Evolutionary conservation across 2,888 invertebrate species (phyloP).

Genomic region (Heteromurus nitidus): DNA sequence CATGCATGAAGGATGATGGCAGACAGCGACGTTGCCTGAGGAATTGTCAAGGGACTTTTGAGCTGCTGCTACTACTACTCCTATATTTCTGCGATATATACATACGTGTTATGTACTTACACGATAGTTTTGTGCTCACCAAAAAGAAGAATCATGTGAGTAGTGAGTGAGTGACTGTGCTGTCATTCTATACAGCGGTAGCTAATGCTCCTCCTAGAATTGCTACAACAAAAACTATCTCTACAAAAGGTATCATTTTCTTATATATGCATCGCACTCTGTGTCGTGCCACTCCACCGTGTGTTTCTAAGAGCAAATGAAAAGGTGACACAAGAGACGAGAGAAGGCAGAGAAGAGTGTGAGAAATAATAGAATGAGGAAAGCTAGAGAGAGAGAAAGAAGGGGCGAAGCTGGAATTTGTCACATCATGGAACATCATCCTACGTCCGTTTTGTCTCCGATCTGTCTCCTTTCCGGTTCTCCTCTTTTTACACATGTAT

Average conservation of each 20-base stretch:
- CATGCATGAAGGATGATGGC: conserved; percentile 62
- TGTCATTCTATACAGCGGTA: conserved; percentile 19
- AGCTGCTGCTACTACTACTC: conserved; percentile 43
- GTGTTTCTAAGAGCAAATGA: conserved; percentile 71
- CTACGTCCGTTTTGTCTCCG: conserved; percentile 73
- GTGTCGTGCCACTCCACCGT: conserved; percentile 10
- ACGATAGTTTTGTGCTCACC: not conserved
- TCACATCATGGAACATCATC: conserved; percentile 72
- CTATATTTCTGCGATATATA: not conserved
- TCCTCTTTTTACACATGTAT: conserved; percentile 29
- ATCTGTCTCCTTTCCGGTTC: conserved; percentile 71
- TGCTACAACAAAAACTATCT: not conserved
- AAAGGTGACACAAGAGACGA: conserved; percentile 73
- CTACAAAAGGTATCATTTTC: conserved; percentile 27
- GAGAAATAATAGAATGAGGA: conserved; percentile 68
- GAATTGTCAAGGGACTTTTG: conserved; percentile 71
- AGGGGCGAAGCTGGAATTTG: conserved; percentile 69
- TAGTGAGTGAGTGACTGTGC: conserved; percentile 3
- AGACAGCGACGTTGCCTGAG: conserved; percentile 60
- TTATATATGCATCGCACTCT: not conserved
- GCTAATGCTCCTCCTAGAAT: not conserved
- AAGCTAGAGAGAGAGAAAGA: conserved; percentile 65
- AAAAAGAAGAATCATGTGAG: not conserved
- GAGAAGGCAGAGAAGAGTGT: conserved; percentile 57
- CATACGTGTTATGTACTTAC: not conserved